phyloP scores from a whole-genome alignment of 1,140 invertebrate species.

The Cyrtorhinus lividipennis region DNA sequence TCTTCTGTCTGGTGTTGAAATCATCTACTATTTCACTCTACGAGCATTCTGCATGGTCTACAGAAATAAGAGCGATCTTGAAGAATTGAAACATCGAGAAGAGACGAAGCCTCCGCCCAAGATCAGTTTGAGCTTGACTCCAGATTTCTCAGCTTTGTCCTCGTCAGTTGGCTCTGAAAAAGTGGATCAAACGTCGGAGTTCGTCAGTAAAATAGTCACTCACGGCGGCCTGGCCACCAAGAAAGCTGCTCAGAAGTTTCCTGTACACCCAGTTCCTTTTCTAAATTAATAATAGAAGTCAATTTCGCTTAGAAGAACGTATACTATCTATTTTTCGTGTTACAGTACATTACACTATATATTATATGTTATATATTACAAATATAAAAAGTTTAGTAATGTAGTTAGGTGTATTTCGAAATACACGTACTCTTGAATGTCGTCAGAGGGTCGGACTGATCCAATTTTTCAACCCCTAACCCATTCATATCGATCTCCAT shows the following conservation, averaged over 20 bases:
- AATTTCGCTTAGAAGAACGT: too few relatives aligned
- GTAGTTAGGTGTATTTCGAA: too few relatives aligned
- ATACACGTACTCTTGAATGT: too few relatives aligned
- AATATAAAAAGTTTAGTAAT: too few relatives aligned
- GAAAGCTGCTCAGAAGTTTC: not conserved
- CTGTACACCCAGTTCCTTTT: conserved; percentile 7
- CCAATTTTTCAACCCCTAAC: too few relatives aligned
- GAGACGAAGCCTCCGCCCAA: conserved; percentile 12
- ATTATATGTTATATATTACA: too few relatives aligned
- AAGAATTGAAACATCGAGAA: conserved; percentile 20
- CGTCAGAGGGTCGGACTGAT: too few relatives aligned
- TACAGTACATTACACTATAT: too few relatives aligned
- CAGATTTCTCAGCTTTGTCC: not conserved
- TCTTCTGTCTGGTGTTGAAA: conserved; percentile 51
- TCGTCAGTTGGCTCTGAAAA: not conserved
- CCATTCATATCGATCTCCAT: too few relatives aligned
- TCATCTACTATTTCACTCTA: conserved; percentile 56
- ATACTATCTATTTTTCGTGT: too few relatives aligned
- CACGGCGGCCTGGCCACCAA: not conserved
- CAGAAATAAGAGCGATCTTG: conserved; percentile 19
- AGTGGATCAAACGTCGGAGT: not conserved
- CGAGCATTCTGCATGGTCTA: conserved; percentile 40
- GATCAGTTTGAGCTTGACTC: conserved; percentile 19
- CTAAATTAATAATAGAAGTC: too few relatives aligned
- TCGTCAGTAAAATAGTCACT: not conserved